Evolutionary conservation across 1,140 invertebrate genomes (phyloP).

Genomic region (Aethina tumida): DNA sequence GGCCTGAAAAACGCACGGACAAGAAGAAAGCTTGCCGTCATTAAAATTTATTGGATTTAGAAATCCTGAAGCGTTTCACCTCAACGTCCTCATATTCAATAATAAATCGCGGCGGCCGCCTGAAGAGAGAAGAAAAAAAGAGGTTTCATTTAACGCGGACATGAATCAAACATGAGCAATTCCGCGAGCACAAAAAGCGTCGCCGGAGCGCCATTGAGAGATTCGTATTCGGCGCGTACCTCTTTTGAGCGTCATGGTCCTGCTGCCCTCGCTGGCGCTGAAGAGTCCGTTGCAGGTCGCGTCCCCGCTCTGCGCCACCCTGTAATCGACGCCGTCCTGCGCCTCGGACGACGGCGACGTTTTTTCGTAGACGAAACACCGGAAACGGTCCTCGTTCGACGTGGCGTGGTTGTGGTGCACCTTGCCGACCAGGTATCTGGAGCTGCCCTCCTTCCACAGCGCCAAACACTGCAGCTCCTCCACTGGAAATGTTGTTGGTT

Average conservation of each 20-base stretch:
- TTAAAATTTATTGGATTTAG: no score
- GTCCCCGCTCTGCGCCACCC: conserved; percentile 77
- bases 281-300: conserved; percentile 80
- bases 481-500: no score
- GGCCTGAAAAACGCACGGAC: no score
- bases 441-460: conserved; percentile 82
- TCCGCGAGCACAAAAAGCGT: no score
- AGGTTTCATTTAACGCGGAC: no score
- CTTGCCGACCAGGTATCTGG: conserved; percentile 73
- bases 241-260: conserved; percentile 63
- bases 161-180: no score
- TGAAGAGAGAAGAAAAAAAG: no score
- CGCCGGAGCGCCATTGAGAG: no score
- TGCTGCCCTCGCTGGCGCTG: conserved; percentile 65
- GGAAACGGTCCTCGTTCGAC: conserved; percentile 81
- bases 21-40: no score
- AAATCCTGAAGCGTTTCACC: no score
- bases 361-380: conserved; percentile 87
- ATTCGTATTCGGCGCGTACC: conserved; percentile 42
- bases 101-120: no score
- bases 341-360: conserved; percentile 37
- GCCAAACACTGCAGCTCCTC: conserved; percentile 80
- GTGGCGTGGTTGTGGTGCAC: conserved; percentile 73
- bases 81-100: no score
- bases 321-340: conserved; percentile 53